Conservation (phyloP, 2,797 vertebrate genomes). For the Rhinichthys osculus region DNA sequence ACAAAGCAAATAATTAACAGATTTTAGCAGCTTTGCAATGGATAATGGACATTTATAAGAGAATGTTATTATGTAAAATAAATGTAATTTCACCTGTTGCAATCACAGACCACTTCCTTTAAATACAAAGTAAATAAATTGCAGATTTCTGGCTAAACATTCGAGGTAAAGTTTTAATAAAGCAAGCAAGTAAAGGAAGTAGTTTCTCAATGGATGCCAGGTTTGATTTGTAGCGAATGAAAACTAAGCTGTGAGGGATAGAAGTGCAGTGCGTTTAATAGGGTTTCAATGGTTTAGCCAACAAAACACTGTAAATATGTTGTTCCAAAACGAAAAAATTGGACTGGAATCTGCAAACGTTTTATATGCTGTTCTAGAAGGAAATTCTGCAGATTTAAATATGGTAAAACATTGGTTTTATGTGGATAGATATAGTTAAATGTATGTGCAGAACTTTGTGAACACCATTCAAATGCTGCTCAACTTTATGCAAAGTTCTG, state of each 20-base stretch:
- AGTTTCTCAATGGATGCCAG: background rate
- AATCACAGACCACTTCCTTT: background rate
- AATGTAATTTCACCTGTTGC: background rate
- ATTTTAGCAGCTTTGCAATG: background rate
- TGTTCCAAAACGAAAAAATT: background rate
- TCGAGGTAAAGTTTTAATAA: background rate
- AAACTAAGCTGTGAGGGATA: background rate
- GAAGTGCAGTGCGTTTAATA: background rate
- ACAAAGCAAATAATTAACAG: background rate
- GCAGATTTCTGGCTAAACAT: background rate
- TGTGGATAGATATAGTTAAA: background rate
- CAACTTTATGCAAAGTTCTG: background rate
- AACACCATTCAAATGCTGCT: background rate
- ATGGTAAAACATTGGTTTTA: background rate
- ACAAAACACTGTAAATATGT: background rate
- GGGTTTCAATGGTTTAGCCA: background rate
- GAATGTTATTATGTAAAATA: background rate
- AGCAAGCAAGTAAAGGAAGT: background rate
- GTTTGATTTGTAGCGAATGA: background rate
- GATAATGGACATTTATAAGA: background rate
- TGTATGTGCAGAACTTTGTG: background rate
- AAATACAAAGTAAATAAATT: background rate
- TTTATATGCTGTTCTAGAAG: background rate
- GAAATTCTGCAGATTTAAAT: background rate
- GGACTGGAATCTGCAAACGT: background rate